Percentiles rank a stretch among this genome's conserved stretches.
phyloP scores from a whole-genome alignment of 2,888 invertebrate genomes.

The Calameuta idolon region DNA sequence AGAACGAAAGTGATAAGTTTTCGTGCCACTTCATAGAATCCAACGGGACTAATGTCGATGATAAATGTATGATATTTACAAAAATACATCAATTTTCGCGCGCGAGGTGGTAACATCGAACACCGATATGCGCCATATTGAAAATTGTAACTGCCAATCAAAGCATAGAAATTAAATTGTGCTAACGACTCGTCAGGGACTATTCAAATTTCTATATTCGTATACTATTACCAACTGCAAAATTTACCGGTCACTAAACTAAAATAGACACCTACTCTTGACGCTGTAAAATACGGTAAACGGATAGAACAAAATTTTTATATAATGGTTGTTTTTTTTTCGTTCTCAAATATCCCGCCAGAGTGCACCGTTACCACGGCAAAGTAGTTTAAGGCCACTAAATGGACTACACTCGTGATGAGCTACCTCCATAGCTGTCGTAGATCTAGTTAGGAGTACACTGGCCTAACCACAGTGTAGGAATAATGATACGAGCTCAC shows the following conservation, averaged over 20 bases:
- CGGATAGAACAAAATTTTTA: neutral
- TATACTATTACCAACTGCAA: neutral
- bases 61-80: neutral
- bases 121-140: neutral
- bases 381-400: neutral
- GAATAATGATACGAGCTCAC: conserved; percentile 21
- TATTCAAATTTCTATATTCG: neutral
- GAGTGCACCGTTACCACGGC: neutral
- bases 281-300: neutral
- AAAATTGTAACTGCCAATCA: neutral
- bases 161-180: too few species aligned
- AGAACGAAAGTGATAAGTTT: neutral
- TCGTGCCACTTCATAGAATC: neutral
- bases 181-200: too few species aligned
- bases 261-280: neutral
- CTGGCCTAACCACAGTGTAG: conserved; percentile 23
- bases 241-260: neutral
- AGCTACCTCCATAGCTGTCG: conserved; percentile 11
- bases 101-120: neutral
- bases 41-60: neutral
- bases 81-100: neutral
- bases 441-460: conserved; percentile 20
- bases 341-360: neutral
- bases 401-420: neutral
- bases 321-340: neutral